Conservation (phyloP, 1,140 invertebrate species). For the Tetramorium alpestre region DNA sequence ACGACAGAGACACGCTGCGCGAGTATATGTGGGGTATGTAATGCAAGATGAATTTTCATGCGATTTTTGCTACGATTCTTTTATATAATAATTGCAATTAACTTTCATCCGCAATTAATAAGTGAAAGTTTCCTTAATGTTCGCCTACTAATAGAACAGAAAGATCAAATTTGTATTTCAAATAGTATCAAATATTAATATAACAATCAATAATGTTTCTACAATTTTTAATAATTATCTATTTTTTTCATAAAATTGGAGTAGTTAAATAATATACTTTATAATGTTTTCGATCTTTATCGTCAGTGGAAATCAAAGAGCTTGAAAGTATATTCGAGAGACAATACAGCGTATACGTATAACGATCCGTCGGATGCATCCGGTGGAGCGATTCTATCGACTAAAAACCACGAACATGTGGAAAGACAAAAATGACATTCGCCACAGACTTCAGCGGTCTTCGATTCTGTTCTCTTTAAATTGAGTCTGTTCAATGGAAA, state of each 20-base stretch:
- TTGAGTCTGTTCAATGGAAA: slow-evolving; percentile 8
- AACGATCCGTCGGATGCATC: slow-evolving; percentile 39
- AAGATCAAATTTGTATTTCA: not conserved
- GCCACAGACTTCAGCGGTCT: not conserved
- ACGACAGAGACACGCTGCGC: not conserved
- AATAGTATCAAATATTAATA: not conserved
- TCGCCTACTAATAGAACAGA: not conserved
- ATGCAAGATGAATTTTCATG: slow-evolving; percentile 2
- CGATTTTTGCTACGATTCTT: slow-evolving; percentile 5
- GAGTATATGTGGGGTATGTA: not conserved
- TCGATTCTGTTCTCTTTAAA: slow-evolving; percentile 5
- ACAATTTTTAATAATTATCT: not conserved
- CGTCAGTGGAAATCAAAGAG: not conserved
- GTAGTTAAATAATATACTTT: not conserved
- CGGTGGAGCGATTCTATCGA: slow-evolving; percentile 12
- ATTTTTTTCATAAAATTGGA: not conserved
- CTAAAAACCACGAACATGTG: slow-evolving; percentile 15
- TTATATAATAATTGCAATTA: not conserved
- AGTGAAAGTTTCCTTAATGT: slow-evolving; percentile 3
- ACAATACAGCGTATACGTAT: not conserved
- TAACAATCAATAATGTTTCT: not conserved
- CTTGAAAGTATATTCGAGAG: not conserved
- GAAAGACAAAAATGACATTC: slow-evolving; percentile 27
- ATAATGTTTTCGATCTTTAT: not conserved
- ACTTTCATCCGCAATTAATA: not conserved